Percentiles rank a stretch among this genome's conserved stretches.
Evolutionary conservation across 2,797 vertebrate species (phyloP).

Genomic region (Cryptoprocta ferox): DNA sequence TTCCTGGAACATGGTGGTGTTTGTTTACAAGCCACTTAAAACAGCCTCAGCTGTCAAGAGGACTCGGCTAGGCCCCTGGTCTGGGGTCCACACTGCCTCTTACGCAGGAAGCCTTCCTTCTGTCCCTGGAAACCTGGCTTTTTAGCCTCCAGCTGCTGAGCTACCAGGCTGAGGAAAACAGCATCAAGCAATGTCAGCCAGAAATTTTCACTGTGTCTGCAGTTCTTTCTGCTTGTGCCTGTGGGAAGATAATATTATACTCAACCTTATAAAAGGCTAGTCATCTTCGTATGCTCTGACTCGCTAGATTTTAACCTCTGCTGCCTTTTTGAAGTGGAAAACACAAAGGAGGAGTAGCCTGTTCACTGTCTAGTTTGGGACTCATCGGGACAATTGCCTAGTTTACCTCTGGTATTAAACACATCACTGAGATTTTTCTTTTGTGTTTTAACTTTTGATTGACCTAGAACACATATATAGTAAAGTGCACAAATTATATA

Average conservation of each 20-base stretch:
- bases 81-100: neutral
- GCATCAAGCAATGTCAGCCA: conserved; percentile 65
- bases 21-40: conserved; percentile 25
- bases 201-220: conserved; percentile 69
- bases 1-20: neutral
- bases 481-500: neutral
- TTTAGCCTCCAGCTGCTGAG: conserved; percentile 65
- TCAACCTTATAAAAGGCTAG: conserved; percentile 19
- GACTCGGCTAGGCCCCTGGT: neutral
- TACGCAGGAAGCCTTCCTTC: conserved; percentile 34
- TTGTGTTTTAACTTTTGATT: conserved; percentile 26
- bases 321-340: conserved; percentile 56
- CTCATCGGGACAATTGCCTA: neutral
- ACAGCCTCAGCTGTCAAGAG: neutral
- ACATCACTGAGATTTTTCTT: neutral
- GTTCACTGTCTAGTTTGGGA: neutral
- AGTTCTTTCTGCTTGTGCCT: conserved; percentile 39
- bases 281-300: neutral
- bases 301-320: conserved; percentile 61
- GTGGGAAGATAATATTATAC: conserved; percentile 64
- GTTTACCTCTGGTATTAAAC: conserved; percentile 40
- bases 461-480: neutral
- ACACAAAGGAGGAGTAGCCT: neutral
- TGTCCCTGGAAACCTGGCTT: conserved; percentile 57
- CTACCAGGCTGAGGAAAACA: conserved; percentile 59